These are phyloP conservation scores for Folsomia manolachei DNA, from an alignment of 2,888 invertebrate genomes.

Conservation along the genomic window DNA sequence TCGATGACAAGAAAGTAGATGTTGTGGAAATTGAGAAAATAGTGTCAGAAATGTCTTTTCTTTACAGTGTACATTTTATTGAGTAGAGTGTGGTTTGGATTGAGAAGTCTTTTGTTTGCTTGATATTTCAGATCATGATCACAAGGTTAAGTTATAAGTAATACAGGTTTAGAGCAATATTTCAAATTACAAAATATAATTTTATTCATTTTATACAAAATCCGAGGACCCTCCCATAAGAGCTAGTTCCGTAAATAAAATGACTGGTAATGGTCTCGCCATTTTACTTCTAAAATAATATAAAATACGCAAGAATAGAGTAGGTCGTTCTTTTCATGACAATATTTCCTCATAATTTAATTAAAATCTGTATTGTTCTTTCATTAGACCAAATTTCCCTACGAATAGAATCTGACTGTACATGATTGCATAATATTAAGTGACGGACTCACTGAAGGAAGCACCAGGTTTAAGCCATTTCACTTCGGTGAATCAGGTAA, in stretches of 20 bases:
- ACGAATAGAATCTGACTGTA: too few relatives aligned
- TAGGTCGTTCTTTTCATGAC: slow-evolving; percentile 20
- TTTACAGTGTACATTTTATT: too few relatives aligned
- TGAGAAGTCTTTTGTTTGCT: not conserved
- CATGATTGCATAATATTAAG: not conserved
- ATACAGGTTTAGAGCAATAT: slow-evolving; percentile 5
- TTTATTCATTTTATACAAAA: slow-evolving; percentile 11
- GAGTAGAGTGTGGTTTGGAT: not conserved
- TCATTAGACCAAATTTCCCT: slow-evolving; percentile 15
- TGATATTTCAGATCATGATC: not conserved
- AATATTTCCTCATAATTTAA: slow-evolving; percentile 4
- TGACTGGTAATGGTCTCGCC: too few relatives aligned
- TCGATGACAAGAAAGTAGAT: too few relatives aligned
- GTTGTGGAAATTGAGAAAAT: too few relatives aligned
- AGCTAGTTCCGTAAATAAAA: not conserved
- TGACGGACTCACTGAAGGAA: not conserved
- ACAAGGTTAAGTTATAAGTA: slow-evolving; percentile 20
- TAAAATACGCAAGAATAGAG: too few relatives aligned
- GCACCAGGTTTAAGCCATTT: not conserved
- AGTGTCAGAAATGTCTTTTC: not conserved
- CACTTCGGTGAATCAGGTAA: not conserved
- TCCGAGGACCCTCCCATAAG: not conserved
- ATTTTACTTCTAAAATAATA: too few relatives aligned
- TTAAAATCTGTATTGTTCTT: slow-evolving; percentile 8
- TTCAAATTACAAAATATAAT: slow-evolving; percentile 11